phyloP scores from a whole-genome alignment of 2,113 vertebrate species.

The Spilogale gracilis region DNA sequence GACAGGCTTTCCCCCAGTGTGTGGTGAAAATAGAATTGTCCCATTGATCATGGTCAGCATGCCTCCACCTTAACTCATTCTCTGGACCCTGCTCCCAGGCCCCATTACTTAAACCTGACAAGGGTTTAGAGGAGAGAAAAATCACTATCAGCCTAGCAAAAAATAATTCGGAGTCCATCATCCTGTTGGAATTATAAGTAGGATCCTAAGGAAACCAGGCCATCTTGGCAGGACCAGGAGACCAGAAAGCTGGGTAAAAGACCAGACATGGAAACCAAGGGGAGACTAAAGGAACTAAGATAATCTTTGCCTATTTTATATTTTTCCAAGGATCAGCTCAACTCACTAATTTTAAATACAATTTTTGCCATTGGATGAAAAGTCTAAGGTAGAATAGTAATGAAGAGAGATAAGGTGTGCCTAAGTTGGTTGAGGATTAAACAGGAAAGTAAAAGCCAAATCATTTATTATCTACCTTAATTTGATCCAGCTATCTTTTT shows the following conservation, averaged over 20 bases:
- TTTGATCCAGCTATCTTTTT: background rate
- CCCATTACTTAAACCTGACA: background rate
- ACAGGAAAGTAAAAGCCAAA: background rate
- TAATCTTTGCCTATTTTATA: background rate
- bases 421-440: background rate
- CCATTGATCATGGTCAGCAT: background rate
- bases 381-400: background rate
- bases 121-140: background rate
- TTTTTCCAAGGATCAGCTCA: background rate
- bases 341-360: background rate
- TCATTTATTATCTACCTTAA: background rate
- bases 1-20: background rate
- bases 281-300: background rate
- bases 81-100: background rate
- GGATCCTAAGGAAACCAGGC: background rate
- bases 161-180: background rate
- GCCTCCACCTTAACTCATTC: background rate
- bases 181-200: background rate
- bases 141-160: background rate
- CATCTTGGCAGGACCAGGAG: fast-evolving
- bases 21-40: background rate
- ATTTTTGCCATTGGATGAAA: background rate
- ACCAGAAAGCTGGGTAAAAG: background rate
- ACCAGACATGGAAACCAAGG: background rate
- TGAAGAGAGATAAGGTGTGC: background rate